Evolutionary conservation across 2,113 vertebrate genomes (phyloP).

Genomic region (Colinus virginianus): DNA sequence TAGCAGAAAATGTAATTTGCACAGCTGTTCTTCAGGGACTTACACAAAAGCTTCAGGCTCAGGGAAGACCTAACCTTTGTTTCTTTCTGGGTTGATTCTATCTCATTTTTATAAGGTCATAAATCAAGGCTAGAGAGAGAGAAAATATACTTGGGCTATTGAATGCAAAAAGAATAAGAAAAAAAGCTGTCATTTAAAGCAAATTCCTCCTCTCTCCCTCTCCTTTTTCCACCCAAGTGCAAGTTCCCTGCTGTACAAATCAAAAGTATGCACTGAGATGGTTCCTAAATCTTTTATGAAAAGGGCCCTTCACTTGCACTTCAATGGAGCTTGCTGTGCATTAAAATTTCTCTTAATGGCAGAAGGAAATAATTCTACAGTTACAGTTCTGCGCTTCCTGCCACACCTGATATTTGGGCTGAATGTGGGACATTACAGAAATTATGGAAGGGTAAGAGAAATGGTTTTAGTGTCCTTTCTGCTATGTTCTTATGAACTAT

Average conservation of each 20-base stretch:
- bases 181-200: constrained; percentile 46
- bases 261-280: constrained; percentile 2
- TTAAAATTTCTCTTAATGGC: constrained; percentile 51
- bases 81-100: constrained; percentile 50
- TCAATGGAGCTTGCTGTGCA: constrained; percentile 29
- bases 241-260: constrained; percentile 42
- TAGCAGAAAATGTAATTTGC: constrained; percentile 75
- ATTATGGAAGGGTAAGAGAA: background rate
- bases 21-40: constrained; percentile 65
- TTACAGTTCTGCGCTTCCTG: background rate
- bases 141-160: constrained; percentile 65
- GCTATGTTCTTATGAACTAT: background rate
- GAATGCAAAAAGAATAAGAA: constrained; percentile 43
- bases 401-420: background rate
- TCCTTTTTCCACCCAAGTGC: constrained; percentile 5
- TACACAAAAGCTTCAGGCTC: constrained; percentile 61
- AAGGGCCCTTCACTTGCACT: constrained; percentile 42
- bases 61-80: constrained; percentile 59
- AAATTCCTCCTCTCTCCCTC: background rate
- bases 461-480: background rate
- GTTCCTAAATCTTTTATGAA: constrained; percentile 52
- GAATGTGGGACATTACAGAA: background rate
- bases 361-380: constrained; percentile 42
- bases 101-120: constrained; percentile 63
- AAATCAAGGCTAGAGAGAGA: constrained; percentile 19